Conservation (phyloP, 2,888 invertebrate genomes). For the Camponotus fellah region DNA sequence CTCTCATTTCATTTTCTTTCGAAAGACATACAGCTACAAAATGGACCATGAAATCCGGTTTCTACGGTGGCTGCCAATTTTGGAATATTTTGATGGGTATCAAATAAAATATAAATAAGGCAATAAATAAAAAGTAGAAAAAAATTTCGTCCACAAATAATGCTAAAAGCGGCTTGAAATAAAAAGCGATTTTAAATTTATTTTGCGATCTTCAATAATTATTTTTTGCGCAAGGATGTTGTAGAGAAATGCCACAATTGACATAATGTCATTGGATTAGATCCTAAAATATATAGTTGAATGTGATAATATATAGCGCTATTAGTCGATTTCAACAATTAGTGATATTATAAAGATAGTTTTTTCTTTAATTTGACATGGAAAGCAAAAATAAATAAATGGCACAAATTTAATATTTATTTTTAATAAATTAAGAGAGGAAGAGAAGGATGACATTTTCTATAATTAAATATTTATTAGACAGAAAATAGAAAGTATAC, state of each 20-base stretch:
- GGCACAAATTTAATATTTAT: not conserved
- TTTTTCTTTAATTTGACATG: not conserved
- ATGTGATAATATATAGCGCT: constrained; percentile 11
- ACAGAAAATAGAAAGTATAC: not conserved
- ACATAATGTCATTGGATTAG: constrained; percentile 5
- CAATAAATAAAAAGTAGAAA: constrained; percentile 74
- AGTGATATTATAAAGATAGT: not conserved
- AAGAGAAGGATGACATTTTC: not conserved
- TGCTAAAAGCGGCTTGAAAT: constrained; percentile 61
- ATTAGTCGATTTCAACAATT: not conserved
- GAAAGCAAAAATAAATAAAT: not conserved
- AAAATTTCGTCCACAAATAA: constrained; percentile 73
- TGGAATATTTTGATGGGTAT: constrained; percentile 71
- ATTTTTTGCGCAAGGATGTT: constrained; percentile 33
- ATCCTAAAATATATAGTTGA: constrained; percentile 38
- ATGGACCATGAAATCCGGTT: constrained; percentile 69
- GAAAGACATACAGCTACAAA: constrained; percentile 49
- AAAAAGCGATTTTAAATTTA: constrained; percentile 60
- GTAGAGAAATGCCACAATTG: constrained; percentile 25
- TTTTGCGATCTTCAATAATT: constrained; percentile 4
- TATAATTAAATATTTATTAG: not conserved
- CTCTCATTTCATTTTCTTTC: not conserved
- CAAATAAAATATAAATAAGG: not conserved
- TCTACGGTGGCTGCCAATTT: constrained; percentile 58
- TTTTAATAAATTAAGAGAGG: not conserved